These are phyloP conservation scores for Phengaris arion DNA, from an alignment of 2,888 invertebrate species.

Conservation along the genomic window DNA sequence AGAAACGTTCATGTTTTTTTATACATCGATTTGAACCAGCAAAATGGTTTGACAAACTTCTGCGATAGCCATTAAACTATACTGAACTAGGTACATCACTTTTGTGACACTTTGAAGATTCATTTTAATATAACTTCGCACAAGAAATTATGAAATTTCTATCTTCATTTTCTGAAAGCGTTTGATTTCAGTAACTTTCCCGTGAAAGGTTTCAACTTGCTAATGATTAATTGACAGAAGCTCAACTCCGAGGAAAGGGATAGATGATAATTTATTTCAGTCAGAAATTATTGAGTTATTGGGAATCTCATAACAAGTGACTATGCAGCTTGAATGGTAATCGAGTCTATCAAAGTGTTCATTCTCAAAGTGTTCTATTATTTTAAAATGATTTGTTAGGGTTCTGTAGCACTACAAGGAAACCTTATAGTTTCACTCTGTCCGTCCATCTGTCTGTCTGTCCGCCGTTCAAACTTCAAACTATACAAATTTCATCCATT, in stretches of 20 bases:
- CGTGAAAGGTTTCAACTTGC: constrained; percentile 8
- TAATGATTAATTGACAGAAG: constrained; percentile 23
- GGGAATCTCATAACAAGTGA: constrained; percentile 2
- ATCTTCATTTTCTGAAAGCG: constrained; percentile 23
- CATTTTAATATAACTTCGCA: constrained; percentile 12
- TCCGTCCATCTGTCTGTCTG: too few relatives aligned
- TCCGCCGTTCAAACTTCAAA: too few relatives aligned
- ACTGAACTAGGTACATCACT: not conserved
- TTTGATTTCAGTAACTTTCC: constrained; percentile 13
- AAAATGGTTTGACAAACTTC: not conserved
- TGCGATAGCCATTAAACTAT: not conserved
- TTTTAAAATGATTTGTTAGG: not conserved
- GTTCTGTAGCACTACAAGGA: too few relatives aligned
- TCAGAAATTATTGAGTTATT: constrained; percentile 25
- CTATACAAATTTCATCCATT: too few relatives aligned
- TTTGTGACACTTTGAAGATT: not conserved
- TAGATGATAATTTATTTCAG: constrained; percentile 5
- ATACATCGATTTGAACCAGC: not conserved
- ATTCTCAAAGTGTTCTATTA: not conserved
- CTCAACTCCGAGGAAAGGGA: constrained; percentile 4
- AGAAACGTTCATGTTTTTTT: too few relatives aligned
- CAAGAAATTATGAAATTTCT: constrained; percentile 16
- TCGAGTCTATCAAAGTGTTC: not conserved
- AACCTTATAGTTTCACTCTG: too few relatives aligned
- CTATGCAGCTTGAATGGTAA: not conserved